These are phyloP conservation scores for Eretmocerus hayati DNA, from an alignment of 2,888 invertebrate species.

Conservation along the genomic window DNA sequence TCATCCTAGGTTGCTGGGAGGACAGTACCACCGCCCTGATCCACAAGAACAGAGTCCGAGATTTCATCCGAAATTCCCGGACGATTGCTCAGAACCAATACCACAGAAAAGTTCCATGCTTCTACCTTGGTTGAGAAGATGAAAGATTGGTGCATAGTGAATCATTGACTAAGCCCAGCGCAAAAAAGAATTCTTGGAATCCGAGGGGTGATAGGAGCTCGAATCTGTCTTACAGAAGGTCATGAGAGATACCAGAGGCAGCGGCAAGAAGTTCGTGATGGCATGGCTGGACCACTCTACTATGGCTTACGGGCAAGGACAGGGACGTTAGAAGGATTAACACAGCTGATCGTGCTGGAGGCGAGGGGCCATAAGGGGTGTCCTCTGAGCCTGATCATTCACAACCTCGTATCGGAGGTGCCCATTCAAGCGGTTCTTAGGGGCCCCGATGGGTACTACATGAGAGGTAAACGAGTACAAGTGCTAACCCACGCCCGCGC, in stretches of 20 bases:
- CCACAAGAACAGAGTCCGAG: slow-evolving; percentile 21
- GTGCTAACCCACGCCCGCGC: slow-evolving; percentile 22
- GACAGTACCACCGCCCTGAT: slow-evolving; percentile 19
- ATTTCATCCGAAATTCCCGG: slow-evolving; percentile 30
- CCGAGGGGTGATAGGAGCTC: slow-evolving; percentile 38
- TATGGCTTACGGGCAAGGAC: slow-evolving; percentile 19
- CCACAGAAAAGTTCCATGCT: slow-evolving; percentile 17
- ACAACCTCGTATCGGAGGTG: slow-evolving; percentile 36
- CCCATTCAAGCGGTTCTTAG: slow-evolving; percentile 13
- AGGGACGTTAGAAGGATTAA: slow-evolving; percentile 15
- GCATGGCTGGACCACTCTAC: slow-evolving; percentile 38
- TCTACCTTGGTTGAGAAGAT: background rate
- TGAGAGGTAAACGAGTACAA: slow-evolving; percentile 5
- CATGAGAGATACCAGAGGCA: slow-evolving; percentile 24
- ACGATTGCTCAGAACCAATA: slow-evolving; percentile 31
- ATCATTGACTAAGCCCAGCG: background rate
- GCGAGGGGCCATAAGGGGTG: slow-evolving; percentile 37
- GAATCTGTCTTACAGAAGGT: slow-evolving; percentile 35
- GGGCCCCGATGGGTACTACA: slow-evolving; percentile 9
- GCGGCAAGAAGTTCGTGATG: slow-evolving; percentile 24
- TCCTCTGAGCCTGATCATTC: slow-evolving; percentile 36
- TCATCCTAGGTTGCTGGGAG: slow-evolving; percentile 18
- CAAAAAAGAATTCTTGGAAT: slow-evolving; percentile 42
- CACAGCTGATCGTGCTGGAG: slow-evolving; percentile 24
- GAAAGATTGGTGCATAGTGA: slow-evolving; percentile 2